phyloP scores from a whole-genome alignment of 1,140 invertebrate species.

The Chlorops oryzae region DNA sequence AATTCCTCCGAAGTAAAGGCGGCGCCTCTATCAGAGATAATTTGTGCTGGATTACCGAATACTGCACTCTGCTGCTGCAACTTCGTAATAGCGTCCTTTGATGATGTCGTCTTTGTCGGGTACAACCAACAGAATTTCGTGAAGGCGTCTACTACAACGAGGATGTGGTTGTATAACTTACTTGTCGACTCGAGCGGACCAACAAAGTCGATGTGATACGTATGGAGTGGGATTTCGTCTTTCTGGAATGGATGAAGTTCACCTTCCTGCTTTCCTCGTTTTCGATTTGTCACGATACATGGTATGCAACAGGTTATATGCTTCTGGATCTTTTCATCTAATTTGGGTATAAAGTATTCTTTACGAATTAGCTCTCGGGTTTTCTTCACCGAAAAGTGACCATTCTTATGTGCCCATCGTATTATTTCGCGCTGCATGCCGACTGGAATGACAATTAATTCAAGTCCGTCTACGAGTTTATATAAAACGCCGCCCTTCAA shows the following conservation, averaged over 20 bases:
- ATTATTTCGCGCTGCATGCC: slow-evolving; percentile 33
- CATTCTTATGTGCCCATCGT: slow-evolving; percentile 31
- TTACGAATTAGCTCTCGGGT: slow-evolving; percentile 37
- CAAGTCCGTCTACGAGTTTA: slow-evolving; percentile 20
- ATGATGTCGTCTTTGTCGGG: slow-evolving; percentile 33
- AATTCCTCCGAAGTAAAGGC: no score
- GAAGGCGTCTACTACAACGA: slow-evolving; percentile 29
- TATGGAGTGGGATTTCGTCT: slow-evolving; percentile 24
- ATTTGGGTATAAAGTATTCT: slow-evolving; percentile 44
- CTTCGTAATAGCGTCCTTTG: no score
- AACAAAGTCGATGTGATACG: slow-evolving; percentile 15
- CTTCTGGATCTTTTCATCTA: slow-evolving; percentile 34
- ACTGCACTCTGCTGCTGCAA: no score
- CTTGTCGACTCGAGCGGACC: slow-evolving; percentile 29
- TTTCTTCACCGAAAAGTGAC: slow-evolving; percentile 44
- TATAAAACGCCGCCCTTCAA: slow-evolving; percentile 27
- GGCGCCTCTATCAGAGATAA: no score
- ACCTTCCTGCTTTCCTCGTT: slow-evolving; percentile 45
- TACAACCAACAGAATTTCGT: slow-evolving; percentile 35
- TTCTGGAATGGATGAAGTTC: slow-evolving; percentile 34
- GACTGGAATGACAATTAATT: slow-evolving; percentile 31
- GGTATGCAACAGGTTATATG: slow-evolving; percentile 33
- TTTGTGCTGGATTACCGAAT: not conserved
- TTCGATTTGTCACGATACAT: slow-evolving; percentile 32
- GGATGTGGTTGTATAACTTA: slow-evolving; percentile 34